A percentile compares a stretch with the other conserved stretches of the same genome.
Evolutionary conservation across 2,113 vertebrate genomes (phyloP).

Genomic region (Sula dactylatra): DNA sequence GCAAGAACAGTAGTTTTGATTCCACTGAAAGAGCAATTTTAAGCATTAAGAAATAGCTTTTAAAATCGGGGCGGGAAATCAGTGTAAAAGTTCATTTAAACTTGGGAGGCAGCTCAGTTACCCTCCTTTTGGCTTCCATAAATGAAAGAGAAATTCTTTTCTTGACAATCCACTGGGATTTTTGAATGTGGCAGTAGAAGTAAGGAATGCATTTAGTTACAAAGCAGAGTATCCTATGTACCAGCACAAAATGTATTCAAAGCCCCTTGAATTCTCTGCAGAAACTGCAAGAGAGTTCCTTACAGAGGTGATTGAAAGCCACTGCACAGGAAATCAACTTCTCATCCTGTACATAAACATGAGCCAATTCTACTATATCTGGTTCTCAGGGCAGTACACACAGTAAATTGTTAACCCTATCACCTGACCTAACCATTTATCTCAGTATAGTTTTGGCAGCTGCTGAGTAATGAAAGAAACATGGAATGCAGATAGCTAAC

Average conservation of each 20-base stretch:
- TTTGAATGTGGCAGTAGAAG: not conserved
- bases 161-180: not conserved
- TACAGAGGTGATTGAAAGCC: conserved; percentile 54
- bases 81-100: not conserved
- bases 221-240: not conserved
- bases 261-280: conserved; percentile 16
- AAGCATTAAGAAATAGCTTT: not conserved
- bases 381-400: conserved; percentile 42
- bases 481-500: conserved; percentile 19
- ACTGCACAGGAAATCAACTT: conserved; percentile 60
- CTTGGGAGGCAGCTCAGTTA: not conserved
- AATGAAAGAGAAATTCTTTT: not conserved
- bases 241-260: conserved; percentile 16
- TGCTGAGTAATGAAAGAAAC: conserved; percentile 66
- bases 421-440: conserved; percentile 60
- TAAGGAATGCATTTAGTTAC: not conserved
- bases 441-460: conserved; percentile 45
- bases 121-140: not conserved
- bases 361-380: conserved; percentile 62
- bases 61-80: not conserved
- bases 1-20: not conserved
- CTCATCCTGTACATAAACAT: conserved; percentile 69
- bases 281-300: conserved; percentile 14
- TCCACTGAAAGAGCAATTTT: not conserved
- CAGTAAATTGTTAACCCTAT: conserved; percentile 69